phyloP scores from a whole-genome alignment of 2,888 invertebrate genomes.

The Drosophila nigricruria region DNA sequence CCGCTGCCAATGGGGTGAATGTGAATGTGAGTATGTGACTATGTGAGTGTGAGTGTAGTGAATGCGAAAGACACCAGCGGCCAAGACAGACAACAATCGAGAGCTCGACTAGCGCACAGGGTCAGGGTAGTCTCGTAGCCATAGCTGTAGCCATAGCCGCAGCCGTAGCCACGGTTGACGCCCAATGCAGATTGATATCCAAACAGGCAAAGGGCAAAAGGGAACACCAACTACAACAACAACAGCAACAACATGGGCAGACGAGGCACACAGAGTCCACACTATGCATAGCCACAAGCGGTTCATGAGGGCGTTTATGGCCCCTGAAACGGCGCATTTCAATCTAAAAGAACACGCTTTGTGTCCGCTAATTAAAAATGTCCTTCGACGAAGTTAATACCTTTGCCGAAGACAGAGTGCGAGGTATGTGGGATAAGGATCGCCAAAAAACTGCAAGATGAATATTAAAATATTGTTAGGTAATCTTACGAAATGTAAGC shows the following conservation, averaged over 20 bases:
- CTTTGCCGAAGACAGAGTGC: slow-evolving; percentile 4
- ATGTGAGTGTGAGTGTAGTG: slow-evolving; percentile 35
- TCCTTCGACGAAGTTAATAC: slow-evolving; percentile 57
- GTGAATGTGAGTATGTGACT: slow-evolving; percentile 30
- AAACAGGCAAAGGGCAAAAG: slow-evolving; percentile 40
- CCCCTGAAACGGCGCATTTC: slow-evolving; percentile 56
- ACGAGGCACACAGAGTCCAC: slow-evolving; percentile 35
- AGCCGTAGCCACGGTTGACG: slow-evolving; percentile 51
- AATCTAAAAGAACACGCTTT: slow-evolving; percentile 65
- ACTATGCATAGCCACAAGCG: slow-evolving; percentile 49
- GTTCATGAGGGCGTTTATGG: slow-evolving; percentile 63
- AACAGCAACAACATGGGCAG: slow-evolving; percentile 33
- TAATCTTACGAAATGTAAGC: not conserved
- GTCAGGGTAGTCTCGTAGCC: slow-evolving; percentile 36
- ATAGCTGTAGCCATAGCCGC: slow-evolving; percentile 27
- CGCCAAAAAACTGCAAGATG: not conserved
- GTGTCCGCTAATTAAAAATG: slow-evolving; percentile 74
- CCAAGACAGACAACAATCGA: slow-evolving; percentile 46
- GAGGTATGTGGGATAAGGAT: not conserved
- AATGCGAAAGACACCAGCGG: slow-evolving; percentile 48
- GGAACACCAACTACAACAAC: slow-evolving; percentile 23
- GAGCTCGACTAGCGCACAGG: slow-evolving; percentile 45
- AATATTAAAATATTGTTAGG: not conserved
- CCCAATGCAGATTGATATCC: slow-evolving; percentile 75
- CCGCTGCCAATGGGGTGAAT: slow-evolving; percentile 54